Evolutionary conservation across 2,797 vertebrate species (phyloP), one percentile per base, ranked within the genome.

Genomic region (Clarias fuscus): DNA sequence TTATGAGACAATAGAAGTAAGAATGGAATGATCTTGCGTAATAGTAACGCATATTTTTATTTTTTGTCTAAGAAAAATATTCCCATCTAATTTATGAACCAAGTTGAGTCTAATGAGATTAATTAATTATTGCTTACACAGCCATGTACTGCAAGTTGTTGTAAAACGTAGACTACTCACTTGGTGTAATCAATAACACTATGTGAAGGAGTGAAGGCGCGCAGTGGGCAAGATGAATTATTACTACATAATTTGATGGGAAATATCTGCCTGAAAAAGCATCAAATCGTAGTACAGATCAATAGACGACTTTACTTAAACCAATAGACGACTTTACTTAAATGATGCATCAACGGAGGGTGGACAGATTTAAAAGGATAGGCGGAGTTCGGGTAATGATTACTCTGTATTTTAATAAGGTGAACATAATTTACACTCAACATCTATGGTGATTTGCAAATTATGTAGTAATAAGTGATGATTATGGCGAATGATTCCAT

Each of bases 291-390:
- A 33, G 33, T 33, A 33, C 33, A 33, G 33, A 33, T 33, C 33
- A 33, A 33, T 33, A 33, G 1, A 33, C 33, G 33, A 33, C 33
- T 30, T 2, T 33, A 33, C 33, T 33, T 33, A 33, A 33, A 33
- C 33, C 33, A 33, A 30, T 30, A 30, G 1, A 30, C 30, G 30
- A 30, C 30, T 30, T 2, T 30, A 30, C 30, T 30, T 30, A 30
- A 30, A 30, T 2, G 1, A n/a, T 40, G 7, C 22, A 72, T 43
- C 70, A 27, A 62, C 1, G 5, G 53, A n/a, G 7, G 24, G 82
- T 43, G 56, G 82, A 83, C 68, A 73, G 68, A 73, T 83, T 83
- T 83, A 83, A 72, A 62, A 61, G 56, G 82, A 17, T 56, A 15
- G 68, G 82, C 2, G 82, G 82, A 59, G 82, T 72, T 72, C 61